Percentiles rank a stretch among this genome's conserved stretches.
Conservation (phyloP, 2,113 vertebrate species). For the cattle (Bos taurus) region DNA sequence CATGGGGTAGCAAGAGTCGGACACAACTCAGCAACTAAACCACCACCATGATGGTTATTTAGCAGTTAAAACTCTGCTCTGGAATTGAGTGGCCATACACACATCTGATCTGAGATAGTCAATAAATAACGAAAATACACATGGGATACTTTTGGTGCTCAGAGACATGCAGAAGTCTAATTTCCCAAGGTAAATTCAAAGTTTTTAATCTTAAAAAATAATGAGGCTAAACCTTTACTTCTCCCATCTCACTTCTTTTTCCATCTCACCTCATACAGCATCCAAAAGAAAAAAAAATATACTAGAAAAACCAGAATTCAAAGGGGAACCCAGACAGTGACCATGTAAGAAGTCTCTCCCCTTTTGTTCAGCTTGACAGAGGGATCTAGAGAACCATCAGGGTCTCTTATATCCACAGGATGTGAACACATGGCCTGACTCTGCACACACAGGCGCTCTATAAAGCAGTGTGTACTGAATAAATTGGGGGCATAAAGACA, state of each 20-base stretch:
- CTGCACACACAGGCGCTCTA: neutral
- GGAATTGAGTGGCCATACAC: neutral
- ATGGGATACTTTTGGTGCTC: neutral
- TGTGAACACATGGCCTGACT: neutral
- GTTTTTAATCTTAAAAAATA: neutral
- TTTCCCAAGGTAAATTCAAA: neutral
- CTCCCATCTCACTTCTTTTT: neutral
- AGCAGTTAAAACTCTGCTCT: neutral
- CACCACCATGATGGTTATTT: neutral
- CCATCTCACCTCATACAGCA: neutral
- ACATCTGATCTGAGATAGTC: accelerated
- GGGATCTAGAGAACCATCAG: neutral
- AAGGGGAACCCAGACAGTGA: neutral
- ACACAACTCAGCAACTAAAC: neutral
- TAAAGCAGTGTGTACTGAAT: neutral
- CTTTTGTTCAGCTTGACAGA: neutral
- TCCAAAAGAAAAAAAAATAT: neutral
- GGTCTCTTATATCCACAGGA: neutral
- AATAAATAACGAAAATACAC: accelerated
- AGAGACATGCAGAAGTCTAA: neutral
- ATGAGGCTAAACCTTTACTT: neutral
- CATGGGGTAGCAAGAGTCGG: neutral
- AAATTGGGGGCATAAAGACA: constrained; percentile 4
- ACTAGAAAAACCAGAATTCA: neutral
- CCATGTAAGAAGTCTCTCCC: neutral